These are phyloP conservation scores for Dasyprocta punctata DNA, from an alignment of 2,113 vertebrate species.

Conservation along the genomic window DNA sequence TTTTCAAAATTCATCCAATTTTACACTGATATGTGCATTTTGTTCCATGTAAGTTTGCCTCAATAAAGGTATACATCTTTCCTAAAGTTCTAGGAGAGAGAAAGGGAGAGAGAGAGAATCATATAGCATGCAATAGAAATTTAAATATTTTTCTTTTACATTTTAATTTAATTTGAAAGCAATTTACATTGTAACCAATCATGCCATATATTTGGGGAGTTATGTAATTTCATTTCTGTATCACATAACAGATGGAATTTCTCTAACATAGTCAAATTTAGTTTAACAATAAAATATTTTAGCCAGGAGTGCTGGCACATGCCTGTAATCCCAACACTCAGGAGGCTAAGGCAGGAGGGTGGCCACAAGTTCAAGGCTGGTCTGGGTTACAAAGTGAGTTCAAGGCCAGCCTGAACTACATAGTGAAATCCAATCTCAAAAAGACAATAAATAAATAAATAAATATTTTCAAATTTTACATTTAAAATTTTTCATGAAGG, in stretches of 20 bases:
- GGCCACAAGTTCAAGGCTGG: no score
- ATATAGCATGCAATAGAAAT: background rate
- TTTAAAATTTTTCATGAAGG: background rate
- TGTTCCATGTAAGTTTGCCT: background rate
- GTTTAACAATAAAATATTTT: background rate
- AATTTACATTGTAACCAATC: background rate
- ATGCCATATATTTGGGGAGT: background rate
- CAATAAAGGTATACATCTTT: background rate
- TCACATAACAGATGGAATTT: background rate
- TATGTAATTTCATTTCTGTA: background rate
- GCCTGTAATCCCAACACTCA: no score
- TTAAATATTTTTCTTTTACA: background rate
- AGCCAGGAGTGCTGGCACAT: no score
- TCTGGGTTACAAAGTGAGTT: no score
- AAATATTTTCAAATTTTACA: background rate
- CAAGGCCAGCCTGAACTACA: no score
- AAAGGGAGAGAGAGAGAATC: background rate
- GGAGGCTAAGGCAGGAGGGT: no score
- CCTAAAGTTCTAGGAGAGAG: background rate
- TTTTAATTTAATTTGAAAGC: background rate
- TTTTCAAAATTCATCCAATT: background rate
- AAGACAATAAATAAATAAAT: no score
- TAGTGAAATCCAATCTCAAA: no score
- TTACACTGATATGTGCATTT: background rate
- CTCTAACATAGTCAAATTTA: background rate